Conservation (phyloP, 2,888 invertebrate genomes). For the Azorinus chamasolen region DNA sequence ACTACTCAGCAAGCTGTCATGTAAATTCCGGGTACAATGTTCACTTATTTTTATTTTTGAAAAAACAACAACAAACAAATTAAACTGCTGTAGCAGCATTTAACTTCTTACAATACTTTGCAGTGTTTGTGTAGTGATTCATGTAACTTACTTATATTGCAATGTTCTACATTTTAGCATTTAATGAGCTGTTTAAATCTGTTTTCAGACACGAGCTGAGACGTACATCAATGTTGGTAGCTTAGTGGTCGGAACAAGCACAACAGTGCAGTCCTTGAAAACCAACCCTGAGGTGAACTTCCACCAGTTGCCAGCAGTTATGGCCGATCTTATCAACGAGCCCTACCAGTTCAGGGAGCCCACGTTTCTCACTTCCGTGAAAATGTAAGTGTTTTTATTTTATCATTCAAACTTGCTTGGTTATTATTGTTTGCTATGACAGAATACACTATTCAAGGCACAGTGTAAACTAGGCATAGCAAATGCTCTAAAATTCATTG, state of each 20-base stretch:
- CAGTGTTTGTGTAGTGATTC: no score
- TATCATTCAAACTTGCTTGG: no score
- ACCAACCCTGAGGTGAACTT: conserved; percentile 27
- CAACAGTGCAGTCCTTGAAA: conserved; percentile 10
- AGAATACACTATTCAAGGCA: no score
- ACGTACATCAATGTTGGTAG: conserved; percentile 23
- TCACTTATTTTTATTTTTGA: no score
- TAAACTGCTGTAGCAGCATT: not conserved
- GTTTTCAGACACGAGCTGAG: conserved; percentile 20
- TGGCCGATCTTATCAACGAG: conserved; percentile 2
- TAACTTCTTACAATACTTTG: no score
- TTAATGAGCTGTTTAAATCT: not conserved
- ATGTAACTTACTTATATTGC: no score
- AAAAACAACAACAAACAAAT: no score
- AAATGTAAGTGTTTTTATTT: no score
- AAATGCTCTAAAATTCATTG: no score
- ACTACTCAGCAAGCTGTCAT: conserved; percentile 31
- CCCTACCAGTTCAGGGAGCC: conserved; percentile 8
- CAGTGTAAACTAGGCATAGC: no score
- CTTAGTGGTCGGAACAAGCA: conserved; percentile 25
- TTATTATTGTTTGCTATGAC: no score
- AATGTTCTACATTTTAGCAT: no score
- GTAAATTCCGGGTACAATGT: conserved; percentile 37
- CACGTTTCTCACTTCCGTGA: not conserved
- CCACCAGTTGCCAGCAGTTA: not conserved